Evolutionary conservation across 2,113 vertebrate species (phyloP).

Genomic region (Myocastor coypus): DNA sequence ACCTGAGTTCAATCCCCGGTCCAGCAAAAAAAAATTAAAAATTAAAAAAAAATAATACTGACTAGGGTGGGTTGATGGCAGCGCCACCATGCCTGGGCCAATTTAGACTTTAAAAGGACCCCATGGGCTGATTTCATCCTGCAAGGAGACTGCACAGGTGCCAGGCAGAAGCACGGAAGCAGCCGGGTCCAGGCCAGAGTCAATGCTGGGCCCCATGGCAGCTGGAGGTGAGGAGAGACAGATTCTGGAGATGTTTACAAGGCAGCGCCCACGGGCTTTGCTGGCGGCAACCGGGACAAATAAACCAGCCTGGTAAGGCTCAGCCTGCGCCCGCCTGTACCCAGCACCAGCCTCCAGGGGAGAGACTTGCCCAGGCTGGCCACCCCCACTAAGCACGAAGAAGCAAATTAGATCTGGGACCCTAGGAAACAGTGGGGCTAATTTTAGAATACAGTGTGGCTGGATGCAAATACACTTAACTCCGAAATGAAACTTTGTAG

Average conservation of each 20-base stretch:
- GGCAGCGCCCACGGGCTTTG: not conserved
- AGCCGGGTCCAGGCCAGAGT: not conserved
- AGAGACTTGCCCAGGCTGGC: not conserved
- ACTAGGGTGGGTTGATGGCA: not conserved
- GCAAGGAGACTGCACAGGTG: not conserved
- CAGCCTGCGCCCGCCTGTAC: not conserved
- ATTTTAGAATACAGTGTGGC: not conserved
- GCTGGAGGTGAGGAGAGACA: accelerated
- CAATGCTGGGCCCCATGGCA: not conserved
- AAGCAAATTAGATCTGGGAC: not conserved
- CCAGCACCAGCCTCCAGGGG: not conserved
- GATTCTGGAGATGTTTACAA: not conserved
- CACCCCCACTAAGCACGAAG: not conserved
- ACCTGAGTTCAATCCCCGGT: too few species aligned
- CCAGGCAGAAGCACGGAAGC: not conserved
- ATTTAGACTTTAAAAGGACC: not conserved
- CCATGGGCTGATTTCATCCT: not conserved
- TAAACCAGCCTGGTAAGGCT: not conserved
- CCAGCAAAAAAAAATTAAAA: too few species aligned
- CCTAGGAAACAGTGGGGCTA: not conserved
- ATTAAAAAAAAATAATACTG: too few species aligned
- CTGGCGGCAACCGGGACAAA: not conserved
- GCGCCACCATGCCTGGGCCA: not conserved
- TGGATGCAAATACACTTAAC: not conserved
- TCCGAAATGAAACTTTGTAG: not conserved